Evolutionary conservation across 2,888 invertebrate species (phyloP).

Genomic region (Acrocyrtus sp.): DNA sequence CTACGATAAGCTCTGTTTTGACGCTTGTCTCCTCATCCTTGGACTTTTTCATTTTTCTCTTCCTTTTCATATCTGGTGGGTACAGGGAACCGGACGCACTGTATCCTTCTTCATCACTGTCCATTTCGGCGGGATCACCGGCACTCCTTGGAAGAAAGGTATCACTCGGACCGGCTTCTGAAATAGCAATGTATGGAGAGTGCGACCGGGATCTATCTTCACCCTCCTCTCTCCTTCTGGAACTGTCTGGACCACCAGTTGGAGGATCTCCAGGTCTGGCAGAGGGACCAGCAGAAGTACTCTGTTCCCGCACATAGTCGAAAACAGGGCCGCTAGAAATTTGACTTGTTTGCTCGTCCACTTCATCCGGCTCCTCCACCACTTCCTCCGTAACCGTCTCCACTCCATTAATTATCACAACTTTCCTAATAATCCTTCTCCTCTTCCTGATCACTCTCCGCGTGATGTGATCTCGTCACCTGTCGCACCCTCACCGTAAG

Average conservation of each 20-base stretch:
- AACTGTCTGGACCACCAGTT: no score
- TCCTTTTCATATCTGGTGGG: neutral
- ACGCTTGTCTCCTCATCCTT: neutral
- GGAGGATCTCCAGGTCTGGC: no score
- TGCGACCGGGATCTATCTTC: neutral
- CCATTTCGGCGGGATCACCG: neutral
- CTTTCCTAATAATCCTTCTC: constrained; percentile 78
- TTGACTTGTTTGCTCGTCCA: constrained; percentile 68
- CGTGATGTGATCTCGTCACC: constrained; percentile 84
- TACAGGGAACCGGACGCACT: no score
- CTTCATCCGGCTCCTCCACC: constrained; percentile 84
- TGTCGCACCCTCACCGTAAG: constrained; percentile 79
- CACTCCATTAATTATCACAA: constrained; percentile 83
- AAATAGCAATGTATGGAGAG: constrained; percentile 14
- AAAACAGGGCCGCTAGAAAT: constrained; percentile 59
- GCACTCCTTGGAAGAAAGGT: neutral
- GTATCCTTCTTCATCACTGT: neutral
- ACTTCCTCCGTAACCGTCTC: constrained; percentile 86
- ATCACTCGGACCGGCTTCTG: constrained; percentile 9
- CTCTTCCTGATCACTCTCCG: constrained; percentile 79
- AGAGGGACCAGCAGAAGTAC: constrained; percentile 1
- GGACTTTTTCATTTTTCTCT: neutral
- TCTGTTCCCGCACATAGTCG: constrained; percentile 51
- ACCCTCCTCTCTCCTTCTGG: neutral
- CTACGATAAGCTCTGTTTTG: constrained; percentile 10